These are phyloP conservation scores for Brienomyrus brachyistius DNA, from an alignment of 2,113 vertebrate genomes.

Conservation along the genomic window DNA sequence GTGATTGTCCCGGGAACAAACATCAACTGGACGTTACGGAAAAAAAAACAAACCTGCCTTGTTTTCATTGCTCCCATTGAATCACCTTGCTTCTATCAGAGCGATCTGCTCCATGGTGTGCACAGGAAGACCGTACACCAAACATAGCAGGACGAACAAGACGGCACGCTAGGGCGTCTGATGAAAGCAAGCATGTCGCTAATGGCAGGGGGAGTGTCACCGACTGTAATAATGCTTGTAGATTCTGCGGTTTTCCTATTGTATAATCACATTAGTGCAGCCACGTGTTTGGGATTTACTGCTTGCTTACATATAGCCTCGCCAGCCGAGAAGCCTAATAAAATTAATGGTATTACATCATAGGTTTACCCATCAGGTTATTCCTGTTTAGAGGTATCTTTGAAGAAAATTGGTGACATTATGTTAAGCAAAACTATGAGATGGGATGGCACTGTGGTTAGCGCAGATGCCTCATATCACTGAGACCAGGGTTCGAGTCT, in stretches of 20 bases:
- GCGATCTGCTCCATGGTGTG: not conserved
- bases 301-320: not conserved
- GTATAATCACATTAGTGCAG: not conserved
- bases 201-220: constrained; percentile 23
- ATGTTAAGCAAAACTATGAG: not conserved
- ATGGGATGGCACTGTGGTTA: not conserved
- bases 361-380: not conserved
- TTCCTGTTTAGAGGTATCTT: not conserved
- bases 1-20: not conserved
- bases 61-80: not conserved
- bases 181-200: not conserved
- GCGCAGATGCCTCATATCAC: too few relatives aligned
- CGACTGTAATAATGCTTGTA: constrained; percentile 18
- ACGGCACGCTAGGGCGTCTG: not conserved
- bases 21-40: not conserved
- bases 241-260: constrained; percentile 25
- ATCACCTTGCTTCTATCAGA: not conserved
- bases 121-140: not conserved
- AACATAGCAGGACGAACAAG: not conserved
- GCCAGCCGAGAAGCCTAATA: not conserved
- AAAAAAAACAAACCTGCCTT: not conserved
- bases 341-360: not conserved
- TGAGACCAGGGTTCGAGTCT: not conserved
- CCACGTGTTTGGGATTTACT: not conserved
- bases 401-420: not conserved